phyloP scores from a whole-genome alignment of 2,797 vertebrate species.

The Prunella strophiata region DNA sequence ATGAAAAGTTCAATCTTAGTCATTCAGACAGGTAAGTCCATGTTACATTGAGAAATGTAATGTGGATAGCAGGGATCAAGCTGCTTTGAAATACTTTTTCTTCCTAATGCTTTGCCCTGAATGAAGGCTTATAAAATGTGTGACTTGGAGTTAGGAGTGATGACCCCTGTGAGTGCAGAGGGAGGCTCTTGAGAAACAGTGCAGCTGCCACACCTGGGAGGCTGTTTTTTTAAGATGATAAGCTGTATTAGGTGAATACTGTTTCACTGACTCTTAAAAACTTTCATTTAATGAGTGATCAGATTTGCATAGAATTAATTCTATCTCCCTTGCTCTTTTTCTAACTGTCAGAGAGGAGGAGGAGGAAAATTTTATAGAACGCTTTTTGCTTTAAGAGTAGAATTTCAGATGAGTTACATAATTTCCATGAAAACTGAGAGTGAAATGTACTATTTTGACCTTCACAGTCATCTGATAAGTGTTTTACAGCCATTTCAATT shows the following conservation, averaged over 20 bases:
- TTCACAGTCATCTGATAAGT: background rate
- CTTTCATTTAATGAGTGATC: background rate
- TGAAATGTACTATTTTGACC: background rate
- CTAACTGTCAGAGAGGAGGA: background rate
- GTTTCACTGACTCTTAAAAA: background rate
- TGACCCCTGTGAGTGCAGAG: background rate
- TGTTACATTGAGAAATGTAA: background rate
- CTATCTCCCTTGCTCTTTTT: background rate
- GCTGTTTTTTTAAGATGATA: background rate
- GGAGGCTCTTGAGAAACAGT: background rate
- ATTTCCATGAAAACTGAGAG: background rate
- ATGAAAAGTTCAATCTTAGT: background rate
- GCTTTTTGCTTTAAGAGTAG: constrained; percentile 10
- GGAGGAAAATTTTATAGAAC: background rate
- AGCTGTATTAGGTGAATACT: background rate
- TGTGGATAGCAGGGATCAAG: background rate
- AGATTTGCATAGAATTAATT: background rate
- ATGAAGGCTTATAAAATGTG: background rate
- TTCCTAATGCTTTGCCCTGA: background rate
- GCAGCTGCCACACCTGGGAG: background rate
- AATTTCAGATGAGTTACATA: background rate
- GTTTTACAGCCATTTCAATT: background rate
- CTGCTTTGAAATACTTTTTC: background rate
- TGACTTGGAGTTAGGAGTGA: background rate
- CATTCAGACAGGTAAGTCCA: background rate